Conservation (phyloP, 92 coral and sea anemone species). For the Umimayanthus kanabou region DNA sequence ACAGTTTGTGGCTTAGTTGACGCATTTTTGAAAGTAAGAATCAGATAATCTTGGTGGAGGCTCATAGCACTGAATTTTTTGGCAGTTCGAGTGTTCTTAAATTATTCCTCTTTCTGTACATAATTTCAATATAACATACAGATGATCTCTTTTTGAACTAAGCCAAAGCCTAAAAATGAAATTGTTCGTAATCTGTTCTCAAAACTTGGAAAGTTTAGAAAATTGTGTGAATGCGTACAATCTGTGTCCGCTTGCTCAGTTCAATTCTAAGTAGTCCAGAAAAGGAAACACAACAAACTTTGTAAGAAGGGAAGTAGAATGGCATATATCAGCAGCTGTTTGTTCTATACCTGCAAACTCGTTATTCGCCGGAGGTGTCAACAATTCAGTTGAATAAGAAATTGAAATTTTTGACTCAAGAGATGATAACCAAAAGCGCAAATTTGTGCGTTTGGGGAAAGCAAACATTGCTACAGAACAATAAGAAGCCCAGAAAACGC, state of each 20-base stretch:
- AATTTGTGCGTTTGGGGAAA: constrained; percentile 3
- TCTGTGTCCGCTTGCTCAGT: not conserved
- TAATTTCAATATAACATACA: too few relatives aligned
- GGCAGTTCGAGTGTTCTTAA: not conserved
- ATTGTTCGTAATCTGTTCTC: not conserved
- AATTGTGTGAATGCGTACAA: too few relatives aligned
- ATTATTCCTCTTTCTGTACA: not conserved
- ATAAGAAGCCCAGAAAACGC: not conserved
- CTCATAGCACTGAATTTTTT: not conserved
- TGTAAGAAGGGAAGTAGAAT: not conserved
- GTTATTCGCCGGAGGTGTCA: constrained; percentile 6
- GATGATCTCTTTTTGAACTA: not conserved
- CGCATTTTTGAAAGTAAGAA: not conserved
- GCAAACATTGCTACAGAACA: not conserved
- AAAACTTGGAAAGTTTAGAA: not conserved
- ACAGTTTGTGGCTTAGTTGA: too few relatives aligned
- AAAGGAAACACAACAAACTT: not conserved
- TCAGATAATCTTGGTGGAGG: not conserved
- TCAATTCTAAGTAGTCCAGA: not conserved
- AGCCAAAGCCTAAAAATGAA: too few relatives aligned
- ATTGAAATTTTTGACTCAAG: not conserved
- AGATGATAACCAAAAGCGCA: not conserved
- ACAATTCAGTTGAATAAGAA: not conserved
- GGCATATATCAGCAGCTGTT: not conserved
- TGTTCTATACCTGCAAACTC: not conserved